phyloP scores from a whole-genome alignment of 2,797 vertebrate genomes.

The Leucoraja ocellata region DNA sequence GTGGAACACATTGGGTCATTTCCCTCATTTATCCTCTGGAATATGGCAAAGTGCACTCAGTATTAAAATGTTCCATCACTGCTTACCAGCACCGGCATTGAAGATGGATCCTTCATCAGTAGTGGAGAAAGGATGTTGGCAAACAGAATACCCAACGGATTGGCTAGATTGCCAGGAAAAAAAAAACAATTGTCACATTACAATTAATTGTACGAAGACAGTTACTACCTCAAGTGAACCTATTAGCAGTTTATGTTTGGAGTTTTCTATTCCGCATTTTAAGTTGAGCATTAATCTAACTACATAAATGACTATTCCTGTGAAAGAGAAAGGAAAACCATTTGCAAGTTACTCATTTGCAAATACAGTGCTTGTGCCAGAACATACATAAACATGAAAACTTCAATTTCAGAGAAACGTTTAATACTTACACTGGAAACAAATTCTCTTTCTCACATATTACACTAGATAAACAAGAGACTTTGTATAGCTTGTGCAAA shows the following conservation, averaged over 20 bases:
- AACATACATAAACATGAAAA: neutral
- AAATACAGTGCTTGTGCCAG: neutral
- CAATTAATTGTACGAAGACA: neutral
- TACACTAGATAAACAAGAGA: neutral
- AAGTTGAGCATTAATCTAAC: neutral
- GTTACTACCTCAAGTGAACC: neutral
- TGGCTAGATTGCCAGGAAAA: conserved; percentile 64
- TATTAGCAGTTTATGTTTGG: neutral
- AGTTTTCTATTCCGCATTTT: neutral
- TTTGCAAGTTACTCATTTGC: neutral
- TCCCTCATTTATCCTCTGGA: neutral
- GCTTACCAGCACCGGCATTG: conserved; percentile 74
- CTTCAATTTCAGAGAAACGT: neutral
- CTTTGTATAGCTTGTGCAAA: no score
- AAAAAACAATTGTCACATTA: neutral
- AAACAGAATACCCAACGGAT: conserved; percentile 79
- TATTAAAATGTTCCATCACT: neutral
- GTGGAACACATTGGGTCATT: neutral
- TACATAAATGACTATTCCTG: neutral
- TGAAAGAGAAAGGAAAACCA: neutral
- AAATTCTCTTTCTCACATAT: neutral
- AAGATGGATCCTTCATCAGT: conserved; percentile 52
- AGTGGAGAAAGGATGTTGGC: conserved; percentile 77
- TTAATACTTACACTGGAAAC: neutral
- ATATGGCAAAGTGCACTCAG: neutral